These are phyloP conservation scores for Montipora sp. DNA, from an alignment of 64 coral and sea anemone genomes.

Conservation along the genomic window DNA sequence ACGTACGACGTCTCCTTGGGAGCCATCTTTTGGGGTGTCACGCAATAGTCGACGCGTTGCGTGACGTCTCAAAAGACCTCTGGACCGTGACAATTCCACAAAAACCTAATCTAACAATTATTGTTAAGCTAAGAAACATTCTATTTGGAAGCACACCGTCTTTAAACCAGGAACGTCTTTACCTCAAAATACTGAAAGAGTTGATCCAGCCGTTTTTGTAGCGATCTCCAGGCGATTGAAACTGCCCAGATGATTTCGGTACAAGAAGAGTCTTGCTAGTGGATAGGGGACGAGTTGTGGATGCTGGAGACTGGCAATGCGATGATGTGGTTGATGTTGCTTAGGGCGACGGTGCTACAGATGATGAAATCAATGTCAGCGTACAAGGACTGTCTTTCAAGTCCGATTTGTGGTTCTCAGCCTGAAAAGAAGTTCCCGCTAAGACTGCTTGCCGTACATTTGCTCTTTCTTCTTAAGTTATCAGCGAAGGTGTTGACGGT, in stretches of 20 bases:
- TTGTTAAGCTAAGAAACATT: no score
- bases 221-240: slow-evolving; percentile 67
- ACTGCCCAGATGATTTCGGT: slow-evolving; percentile 62
- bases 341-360: not conserved
- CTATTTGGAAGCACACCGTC: not conserved
- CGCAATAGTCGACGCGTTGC: no score
- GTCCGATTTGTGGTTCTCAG: not conserved
- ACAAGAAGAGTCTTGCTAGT: slow-evolving; percentile 11
- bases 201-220: slow-evolving; percentile 44
- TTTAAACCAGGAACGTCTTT: not conserved
- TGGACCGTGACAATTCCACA: no score
- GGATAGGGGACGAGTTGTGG: not conserved
- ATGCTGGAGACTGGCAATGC: not conserved
- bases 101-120: no score
- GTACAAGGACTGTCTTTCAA: not conserved
- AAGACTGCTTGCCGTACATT: not conserved
- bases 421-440: not conserved
- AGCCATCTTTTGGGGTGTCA: no score
- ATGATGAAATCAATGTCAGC: not conserved
- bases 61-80: no score
- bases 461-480: not conserved
- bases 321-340: not conserved
- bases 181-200: slow-evolving; percentile 62
- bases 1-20: no score
- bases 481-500: not conserved